A percentile compares a stretch with the other conserved stretches of the same genome.
These are phyloP conservation scores for Mastigias papua DNA, from an alignment of 30 jellyfish, hydroid and myxozoan genomes.

Conservation along the genomic window DNA sequence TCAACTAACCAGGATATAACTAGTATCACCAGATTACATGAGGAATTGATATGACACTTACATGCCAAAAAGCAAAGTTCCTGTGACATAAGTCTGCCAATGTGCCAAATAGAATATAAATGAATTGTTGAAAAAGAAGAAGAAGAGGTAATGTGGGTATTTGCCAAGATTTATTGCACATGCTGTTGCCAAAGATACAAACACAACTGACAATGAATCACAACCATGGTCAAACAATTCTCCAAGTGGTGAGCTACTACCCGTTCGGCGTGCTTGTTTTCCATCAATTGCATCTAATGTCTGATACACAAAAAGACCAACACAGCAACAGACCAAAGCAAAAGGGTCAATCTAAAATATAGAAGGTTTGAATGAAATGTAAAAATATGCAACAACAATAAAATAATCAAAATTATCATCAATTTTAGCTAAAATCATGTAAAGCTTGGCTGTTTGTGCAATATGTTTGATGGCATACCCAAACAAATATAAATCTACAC, in stretches of 20 bases:
- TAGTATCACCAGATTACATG: background rate
- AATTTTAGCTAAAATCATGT: too few species aligned
- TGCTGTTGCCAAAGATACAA: conserved; percentile 70
- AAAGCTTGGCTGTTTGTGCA: too few species aligned
- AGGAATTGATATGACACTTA: conserved; percentile 30
- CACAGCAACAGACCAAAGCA: conserved; percentile 58
- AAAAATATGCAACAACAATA: background rate
- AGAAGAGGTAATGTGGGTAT: conserved; percentile 74
- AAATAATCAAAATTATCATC: too few species aligned
- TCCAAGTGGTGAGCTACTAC: conserved; percentile 94
- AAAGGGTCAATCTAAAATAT: conserved; percentile 64
- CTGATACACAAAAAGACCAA: conserved; percentile 90
- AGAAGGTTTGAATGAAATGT: conserved; percentile 20
- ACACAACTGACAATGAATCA: conserved; percentile 86
- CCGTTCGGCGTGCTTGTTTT: conserved; percentile 95
- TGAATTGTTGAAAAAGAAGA: conserved; percentile 68
- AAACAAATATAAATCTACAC: too few species aligned
- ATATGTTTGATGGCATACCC: too few species aligned
- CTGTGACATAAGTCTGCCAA: conserved; percentile 92
- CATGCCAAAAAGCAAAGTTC: conserved; percentile 78
- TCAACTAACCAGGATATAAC: background rate
- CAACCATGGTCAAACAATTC: conserved; percentile 99
- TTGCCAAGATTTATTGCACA: conserved; percentile 82
- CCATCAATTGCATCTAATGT: conserved; percentile 99
- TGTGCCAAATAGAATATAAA: conserved; percentile 83